phyloP scores from a whole-genome alignment of 2,888 invertebrate species.

The Cephonodes hylas region DNA sequence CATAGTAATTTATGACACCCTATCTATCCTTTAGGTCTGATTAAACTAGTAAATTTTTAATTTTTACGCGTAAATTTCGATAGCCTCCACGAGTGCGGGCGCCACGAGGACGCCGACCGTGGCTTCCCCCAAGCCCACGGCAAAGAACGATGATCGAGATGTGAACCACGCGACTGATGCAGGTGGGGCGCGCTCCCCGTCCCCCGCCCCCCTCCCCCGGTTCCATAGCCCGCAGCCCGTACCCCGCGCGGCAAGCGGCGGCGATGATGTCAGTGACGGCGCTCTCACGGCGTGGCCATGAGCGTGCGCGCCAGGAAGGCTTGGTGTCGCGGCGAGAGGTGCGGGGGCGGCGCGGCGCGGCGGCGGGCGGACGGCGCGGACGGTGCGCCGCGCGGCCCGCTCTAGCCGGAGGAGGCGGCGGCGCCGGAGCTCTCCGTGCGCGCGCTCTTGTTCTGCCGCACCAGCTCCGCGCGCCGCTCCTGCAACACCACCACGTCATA shows the following conservation, averaged over 20 bases:
- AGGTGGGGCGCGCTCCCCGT: neutral
- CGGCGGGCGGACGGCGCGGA: constrained; percentile 5
- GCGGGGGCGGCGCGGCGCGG: constrained; percentile 35
- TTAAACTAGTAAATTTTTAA: constrained; percentile 22
- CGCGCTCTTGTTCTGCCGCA: constrained; percentile 93
- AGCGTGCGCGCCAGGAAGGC: too few species aligned
- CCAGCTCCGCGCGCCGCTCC: constrained; percentile 95
- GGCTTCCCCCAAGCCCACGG: neutral
- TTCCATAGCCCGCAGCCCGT: constrained; percentile 18
- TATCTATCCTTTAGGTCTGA: constrained; percentile 20
- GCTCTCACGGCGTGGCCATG: too few species aligned
- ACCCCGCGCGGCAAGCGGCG: neutral
- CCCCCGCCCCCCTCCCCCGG: too few species aligned
- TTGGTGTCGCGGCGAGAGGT: too few species aligned
- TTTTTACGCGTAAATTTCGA: constrained; percentile 12
- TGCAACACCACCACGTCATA: constrained; percentile 55
- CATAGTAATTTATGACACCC: constrained; percentile 29
- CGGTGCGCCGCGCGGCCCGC: constrained; percentile 19
- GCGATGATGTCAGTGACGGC: constrained; percentile 1
- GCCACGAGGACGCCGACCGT: neutral
- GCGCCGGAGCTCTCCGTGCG: constrained; percentile 82
- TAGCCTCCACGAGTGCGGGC: constrained; percentile 9
- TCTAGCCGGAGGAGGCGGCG: constrained; percentile 29
- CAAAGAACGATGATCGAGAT: neutral
- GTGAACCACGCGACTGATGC: neutral